Base-by-base conservation (phyloP, 2,888 invertebrate species). In the Bombyx huttoni region DNA sequence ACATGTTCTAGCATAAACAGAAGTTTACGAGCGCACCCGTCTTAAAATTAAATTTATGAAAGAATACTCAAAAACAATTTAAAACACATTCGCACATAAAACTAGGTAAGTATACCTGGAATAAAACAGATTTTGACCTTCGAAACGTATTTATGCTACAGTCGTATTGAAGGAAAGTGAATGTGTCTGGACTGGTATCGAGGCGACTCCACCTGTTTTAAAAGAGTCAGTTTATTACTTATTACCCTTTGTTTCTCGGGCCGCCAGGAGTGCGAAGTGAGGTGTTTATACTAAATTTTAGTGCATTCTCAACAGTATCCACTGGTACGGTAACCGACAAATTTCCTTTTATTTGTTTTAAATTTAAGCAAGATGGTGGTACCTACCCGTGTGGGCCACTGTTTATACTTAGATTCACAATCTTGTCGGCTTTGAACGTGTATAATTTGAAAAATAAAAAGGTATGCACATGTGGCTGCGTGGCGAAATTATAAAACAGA, bases 241-340 rank as follows among this genome's bases (percentile, higher is more conserved):
- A 85, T 81, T 78, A 70, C 82, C 78, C 77, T 82, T 86, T 87
- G 85, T 85, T 84, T 68, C 63, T 57, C 56, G 61, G 67, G 69
- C 77, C 75, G 72, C 75, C 73, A 57, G 12, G 40, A 8, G 40
- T 40, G 40, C 40, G 12, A 24, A 40, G 73, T 60, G 62, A 72
- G 66, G 67, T 65, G 63, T 69, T 66, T 66, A 63, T 64, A 58
- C 56, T 58, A 63, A 59, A 65, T 74, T 78, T 81, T 81, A 75
- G 78, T 70, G 68, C 73, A 62, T 62, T 65, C 68, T 71, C 40
- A 40, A 40, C 3, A 40, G 3, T 3, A 40, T 40, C 40, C 40
- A 7, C 9, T 5, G 3, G 9, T 40, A 12, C 7, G 7, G 40
- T 12, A 40, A 7, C 40, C 40, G 40, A 40, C 3, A 2, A 24